Evolutionary conservation across 2,113 vertebrate genomes (phyloP).

Genomic region (Ctenodactylus gundi): DNA sequence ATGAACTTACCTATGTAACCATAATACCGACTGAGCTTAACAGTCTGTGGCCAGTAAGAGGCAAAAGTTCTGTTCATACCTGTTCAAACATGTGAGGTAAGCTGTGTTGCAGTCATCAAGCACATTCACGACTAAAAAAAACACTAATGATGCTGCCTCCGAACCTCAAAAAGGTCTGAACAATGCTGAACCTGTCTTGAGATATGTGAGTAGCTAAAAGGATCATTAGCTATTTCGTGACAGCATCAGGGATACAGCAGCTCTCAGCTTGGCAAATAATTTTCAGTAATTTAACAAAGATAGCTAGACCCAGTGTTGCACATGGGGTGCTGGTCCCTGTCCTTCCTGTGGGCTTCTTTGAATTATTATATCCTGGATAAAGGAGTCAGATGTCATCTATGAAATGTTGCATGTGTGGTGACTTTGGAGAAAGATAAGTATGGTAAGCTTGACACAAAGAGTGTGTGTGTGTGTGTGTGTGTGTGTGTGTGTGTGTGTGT

Average conservation of each 20-base stretch:
- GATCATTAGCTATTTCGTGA: not conserved
- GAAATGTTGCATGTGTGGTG: not conserved
- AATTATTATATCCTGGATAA: not conserved
- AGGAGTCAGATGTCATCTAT: not conserved
- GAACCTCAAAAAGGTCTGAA: not conserved
- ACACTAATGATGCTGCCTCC: not conserved
- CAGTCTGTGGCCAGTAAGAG: not conserved
- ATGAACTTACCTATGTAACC: not conserved
- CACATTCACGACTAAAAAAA: not conserved
- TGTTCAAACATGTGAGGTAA: not conserved
- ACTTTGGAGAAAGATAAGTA: not conserved
- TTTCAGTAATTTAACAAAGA: conserved; percentile 19
- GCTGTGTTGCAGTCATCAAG: not conserved
- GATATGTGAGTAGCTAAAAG: not conserved
- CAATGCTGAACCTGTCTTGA: not conserved
- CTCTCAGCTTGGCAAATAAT: not conserved
- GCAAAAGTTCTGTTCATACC: too few species aligned
- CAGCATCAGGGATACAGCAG: not conserved
- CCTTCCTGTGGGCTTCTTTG: not conserved
- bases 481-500: too few species aligned
- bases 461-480: too few species aligned
- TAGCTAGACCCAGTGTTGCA: not conserved
- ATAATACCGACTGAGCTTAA: not conserved
- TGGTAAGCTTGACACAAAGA: not conserved
- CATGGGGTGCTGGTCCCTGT: not conserved